Conservation (phyloP, 1,140 invertebrate genomes). For the Eriosoma lanigerum region DNA sequence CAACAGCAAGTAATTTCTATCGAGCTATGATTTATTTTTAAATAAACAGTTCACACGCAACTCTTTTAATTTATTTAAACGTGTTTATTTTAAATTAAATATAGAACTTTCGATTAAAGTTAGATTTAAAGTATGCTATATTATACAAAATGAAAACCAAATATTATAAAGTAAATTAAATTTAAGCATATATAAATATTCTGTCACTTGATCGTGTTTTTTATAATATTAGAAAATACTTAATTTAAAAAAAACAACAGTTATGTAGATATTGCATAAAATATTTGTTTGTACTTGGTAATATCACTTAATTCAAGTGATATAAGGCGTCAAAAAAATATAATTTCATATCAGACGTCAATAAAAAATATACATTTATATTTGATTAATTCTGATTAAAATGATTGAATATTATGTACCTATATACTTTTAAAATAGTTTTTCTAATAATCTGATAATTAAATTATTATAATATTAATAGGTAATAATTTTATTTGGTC, state of each 20-base stretch:
- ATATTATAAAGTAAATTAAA: not conserved
- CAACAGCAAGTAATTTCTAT: not conserved
- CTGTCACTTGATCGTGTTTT: not conserved
- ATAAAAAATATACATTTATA: not conserved
- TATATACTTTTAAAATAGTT: no score
- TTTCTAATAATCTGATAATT: no score
- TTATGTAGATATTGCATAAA: not conserved
- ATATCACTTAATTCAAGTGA: not conserved
- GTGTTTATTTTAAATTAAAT: conserved; percentile 26
- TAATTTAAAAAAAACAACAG: conserved; percentile 7
- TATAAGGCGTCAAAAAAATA: not conserved
- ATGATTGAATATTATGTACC: no score
- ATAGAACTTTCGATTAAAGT: not conserved
- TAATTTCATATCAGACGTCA: not conserved
- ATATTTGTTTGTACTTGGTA: not conserved
- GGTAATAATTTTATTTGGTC: no score
- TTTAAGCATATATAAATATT: not conserved
- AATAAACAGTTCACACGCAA: not conserved
- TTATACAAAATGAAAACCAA: not conserved
- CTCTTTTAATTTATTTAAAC: not conserved
- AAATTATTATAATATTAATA: no score
- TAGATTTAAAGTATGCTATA: not conserved
- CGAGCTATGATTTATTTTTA: not conserved
- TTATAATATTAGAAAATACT: conserved; percentile 1
- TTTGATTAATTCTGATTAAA: no score